A percentile compares a stretch with the other conserved stretches of the same genome.
These are phyloP conservation scores for Heteronetta atricapilla DNA, from an alignment of 2,113 vertebrate genomes.

Conservation along the genomic window DNA sequence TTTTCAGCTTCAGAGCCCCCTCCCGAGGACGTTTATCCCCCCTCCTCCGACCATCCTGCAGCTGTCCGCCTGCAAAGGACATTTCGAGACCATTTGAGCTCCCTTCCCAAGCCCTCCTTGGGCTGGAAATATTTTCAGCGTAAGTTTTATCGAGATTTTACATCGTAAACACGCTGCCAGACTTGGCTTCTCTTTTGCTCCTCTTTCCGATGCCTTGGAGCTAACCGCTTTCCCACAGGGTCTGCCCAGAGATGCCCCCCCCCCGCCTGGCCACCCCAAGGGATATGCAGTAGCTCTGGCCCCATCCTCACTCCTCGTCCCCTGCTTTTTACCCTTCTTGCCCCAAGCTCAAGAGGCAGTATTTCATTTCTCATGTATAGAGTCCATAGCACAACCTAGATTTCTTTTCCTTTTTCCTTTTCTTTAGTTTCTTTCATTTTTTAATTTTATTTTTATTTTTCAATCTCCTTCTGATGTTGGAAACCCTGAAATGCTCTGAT, in stretches of 20 bases:
- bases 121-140: neutral
- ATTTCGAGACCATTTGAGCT: neutral
- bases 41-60: neutral
- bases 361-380: accelerated
- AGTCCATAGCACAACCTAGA: accelerated
- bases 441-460: too few relatives aligned
- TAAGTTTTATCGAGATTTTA: conserved; percentile 33
- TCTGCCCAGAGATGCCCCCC: neutral
- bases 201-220: neutral
- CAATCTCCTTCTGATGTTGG: neutral
- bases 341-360: neutral
- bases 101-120: neutral
- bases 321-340: neutral
- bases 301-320: accelerated
- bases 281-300: neutral
- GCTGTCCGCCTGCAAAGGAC: conserved; percentile 1
- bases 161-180: neutral
- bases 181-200: neutral
- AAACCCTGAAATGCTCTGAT: neutral
- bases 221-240: neutral
- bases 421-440: too few relatives aligned
- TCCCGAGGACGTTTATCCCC: neutral
- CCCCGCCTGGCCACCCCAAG: accelerated
- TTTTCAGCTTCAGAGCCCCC: neutral
- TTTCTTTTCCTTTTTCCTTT: accelerated